Evolutionary conservation across 2,888 invertebrate genomes (phyloP).

Genomic region (Drosophila paracracens): DNA sequence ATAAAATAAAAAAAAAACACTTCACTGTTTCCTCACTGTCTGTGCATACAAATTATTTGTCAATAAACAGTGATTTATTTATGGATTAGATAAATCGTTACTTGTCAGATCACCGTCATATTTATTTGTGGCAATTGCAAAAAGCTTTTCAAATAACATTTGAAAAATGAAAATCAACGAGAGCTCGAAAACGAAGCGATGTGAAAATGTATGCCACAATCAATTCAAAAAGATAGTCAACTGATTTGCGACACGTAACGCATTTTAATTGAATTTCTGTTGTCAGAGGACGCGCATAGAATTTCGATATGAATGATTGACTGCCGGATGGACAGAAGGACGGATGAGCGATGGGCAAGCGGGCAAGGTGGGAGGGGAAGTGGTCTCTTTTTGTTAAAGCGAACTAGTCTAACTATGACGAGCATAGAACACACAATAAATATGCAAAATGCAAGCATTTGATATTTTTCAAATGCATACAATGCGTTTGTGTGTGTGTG

Average conservation of each 20-base stretch:
- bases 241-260: conserved; percentile 71
- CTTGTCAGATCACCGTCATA: conserved; percentile 9
- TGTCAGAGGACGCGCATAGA: conserved; percentile 56
- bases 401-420: conserved; percentile 29
- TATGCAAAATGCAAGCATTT: conserved; percentile 76
- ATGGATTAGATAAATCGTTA: neutral
- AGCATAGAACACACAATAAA: conserved; percentile 60
- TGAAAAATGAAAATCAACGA: conserved; percentile 14
- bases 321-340: conserved; percentile 30
- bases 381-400: neutral
- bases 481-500: conserved; percentile 4
- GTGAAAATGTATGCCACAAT: conserved; percentile 49
- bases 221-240: conserved; percentile 51
- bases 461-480: conserved; percentile 65
- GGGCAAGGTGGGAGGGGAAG: neutral
- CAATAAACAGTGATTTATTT: neutral
- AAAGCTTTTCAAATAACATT: conserved; percentile 10
- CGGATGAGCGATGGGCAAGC: neutral
- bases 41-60: neutral
- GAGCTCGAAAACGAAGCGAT: neutral
- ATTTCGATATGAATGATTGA: conserved; percentile 55
- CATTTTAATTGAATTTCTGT: conserved; percentile 75
- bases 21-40: neutral
- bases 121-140: conserved; percentile 2
- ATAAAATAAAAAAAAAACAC: neutral